These are phyloP conservation scores for Garra rufa DNA, from an alignment of 2,113 vertebrate genomes.

Conservation along the genomic window DNA sequence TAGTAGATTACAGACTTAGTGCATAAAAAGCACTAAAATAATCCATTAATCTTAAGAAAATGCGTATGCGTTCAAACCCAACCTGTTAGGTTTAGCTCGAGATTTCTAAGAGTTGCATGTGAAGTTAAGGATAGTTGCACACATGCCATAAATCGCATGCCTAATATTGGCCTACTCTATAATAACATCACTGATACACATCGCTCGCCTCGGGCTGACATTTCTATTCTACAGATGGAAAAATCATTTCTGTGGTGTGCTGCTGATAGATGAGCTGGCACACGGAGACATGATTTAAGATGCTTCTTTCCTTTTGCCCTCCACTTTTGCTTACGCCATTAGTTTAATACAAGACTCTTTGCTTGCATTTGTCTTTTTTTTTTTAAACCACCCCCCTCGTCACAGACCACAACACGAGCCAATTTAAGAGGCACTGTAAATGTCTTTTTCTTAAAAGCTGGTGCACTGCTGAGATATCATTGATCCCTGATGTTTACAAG, in stretches of 20 bases:
- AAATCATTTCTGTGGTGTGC: slow-evolving; percentile 59
- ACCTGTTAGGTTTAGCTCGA: neutral
- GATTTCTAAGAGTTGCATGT: neutral
- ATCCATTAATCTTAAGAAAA: neutral
- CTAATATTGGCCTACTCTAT: slow-evolving; percentile 58
- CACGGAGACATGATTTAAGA: slow-evolving; percentile 61
- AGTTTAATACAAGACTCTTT: slow-evolving; percentile 58
- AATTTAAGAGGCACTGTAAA: slow-evolving; percentile 57
- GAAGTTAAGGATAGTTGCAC: slow-evolving; percentile 25
- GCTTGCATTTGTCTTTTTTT: slow-evolving; percentile 51
- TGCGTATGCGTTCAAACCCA: neutral
- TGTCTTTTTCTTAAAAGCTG: slow-evolving; percentile 57
- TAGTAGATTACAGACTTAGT: neutral
- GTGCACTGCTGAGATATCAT: slow-evolving; percentile 51
- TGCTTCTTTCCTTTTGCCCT: slow-evolving; percentile 59
- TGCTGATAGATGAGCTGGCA: slow-evolving; percentile 61
- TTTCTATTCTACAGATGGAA: slow-evolving; percentile 64
- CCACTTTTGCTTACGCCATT: slow-evolving; percentile 61
- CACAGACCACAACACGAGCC: slow-evolving; percentile 38
- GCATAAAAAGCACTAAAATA: neutral
- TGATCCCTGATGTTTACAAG: slow-evolving; percentile 58
- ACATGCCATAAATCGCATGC: slow-evolving; percentile 53
- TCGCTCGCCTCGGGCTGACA: slow-evolving; percentile 60
- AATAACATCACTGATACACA: slow-evolving; percentile 63
- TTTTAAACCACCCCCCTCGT: neutral